phyloP scores from a whole-genome alignment of 2,888 invertebrate species.

The Xanthia togata region DNA sequence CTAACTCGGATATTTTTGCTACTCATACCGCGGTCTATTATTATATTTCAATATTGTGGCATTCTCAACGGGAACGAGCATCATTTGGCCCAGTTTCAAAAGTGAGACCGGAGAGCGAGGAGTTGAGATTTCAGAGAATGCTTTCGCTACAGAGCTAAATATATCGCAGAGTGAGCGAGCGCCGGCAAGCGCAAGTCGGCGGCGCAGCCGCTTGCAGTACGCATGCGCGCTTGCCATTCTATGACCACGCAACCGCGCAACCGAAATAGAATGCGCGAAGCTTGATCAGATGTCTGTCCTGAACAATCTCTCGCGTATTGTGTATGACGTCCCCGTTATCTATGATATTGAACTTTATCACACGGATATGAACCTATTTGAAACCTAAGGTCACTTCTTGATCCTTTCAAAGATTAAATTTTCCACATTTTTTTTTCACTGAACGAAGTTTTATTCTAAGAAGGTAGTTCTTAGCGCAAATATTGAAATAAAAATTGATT shows the following conservation, averaged over 20 bases:
- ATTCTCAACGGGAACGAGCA: constrained; percentile 88
- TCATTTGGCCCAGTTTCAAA: constrained; percentile 90
- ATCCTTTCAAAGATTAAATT: constrained; percentile 1
- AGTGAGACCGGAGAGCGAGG: constrained; percentile 88
- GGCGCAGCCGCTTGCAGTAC: constrained; percentile 62
- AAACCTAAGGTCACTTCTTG: constrained; percentile 56
- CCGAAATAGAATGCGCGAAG: constrained; percentile 80
- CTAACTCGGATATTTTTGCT: constrained; percentile 88
- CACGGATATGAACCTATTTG: constrained; percentile 55
- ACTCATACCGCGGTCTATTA: constrained; percentile 86
- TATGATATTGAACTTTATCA: constrained; percentile 71
- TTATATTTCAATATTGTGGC: constrained; percentile 90
- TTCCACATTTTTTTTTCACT: constrained; percentile 2
- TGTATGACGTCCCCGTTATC: constrained; percentile 55
- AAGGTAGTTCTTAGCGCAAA: background rate
- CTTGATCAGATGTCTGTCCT: constrained; percentile 68
- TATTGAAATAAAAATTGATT: background rate
- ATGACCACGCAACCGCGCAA: constrained; percentile 69
- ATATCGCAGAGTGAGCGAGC: constrained; percentile 76
- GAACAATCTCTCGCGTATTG: constrained; percentile 57
- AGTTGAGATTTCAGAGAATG: constrained; percentile 88
- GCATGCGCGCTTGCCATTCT: constrained; percentile 60
- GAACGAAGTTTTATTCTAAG: background rate
- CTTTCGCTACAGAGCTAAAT: constrained; percentile 87
- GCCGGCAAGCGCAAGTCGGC: constrained; percentile 67